Conservation (phyloP, 2,113 vertebrate species). For the Gadus chalcogrammus region DNA sequence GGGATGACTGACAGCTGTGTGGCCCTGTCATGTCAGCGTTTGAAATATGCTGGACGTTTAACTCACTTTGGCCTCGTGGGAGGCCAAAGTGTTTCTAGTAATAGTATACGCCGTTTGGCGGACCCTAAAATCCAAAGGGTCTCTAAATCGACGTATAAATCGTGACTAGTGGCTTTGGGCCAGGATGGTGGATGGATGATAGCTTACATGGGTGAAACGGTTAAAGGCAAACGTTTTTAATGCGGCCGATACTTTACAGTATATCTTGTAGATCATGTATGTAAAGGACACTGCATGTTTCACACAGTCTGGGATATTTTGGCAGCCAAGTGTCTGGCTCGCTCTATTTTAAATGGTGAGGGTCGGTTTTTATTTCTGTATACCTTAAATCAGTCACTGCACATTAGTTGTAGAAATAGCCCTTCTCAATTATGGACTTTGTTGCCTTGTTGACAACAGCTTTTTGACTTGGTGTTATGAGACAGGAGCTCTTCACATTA, state of each 20-base stretch:
- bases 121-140: slow-evolving; percentile 12
- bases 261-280: too few species aligned
- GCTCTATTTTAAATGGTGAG: slow-evolving; percentile 33
- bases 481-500: slow-evolving; percentile 43
- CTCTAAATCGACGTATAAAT: too few species aligned
- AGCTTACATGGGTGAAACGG: too few species aligned
- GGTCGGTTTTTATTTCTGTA: slow-evolving; percentile 29
- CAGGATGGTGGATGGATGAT: too few species aligned
- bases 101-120: slow-evolving; percentile 3
- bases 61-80: neutral
- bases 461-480: slow-evolving; percentile 47
- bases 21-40: slow-evolving; percentile 2
- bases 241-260: too few species aligned
- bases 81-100: too few species aligned
- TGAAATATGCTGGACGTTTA: neutral
- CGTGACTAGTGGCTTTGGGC: too few species aligned
- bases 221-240: too few species aligned
- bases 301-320: too few species aligned
- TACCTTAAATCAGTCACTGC: slow-evolving; percentile 21
- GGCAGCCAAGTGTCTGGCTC: slow-evolving; percentile 3
- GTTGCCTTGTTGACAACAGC: slow-evolving; percentile 36
- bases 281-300: too few species aligned
- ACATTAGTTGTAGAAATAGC: slow-evolving; percentile 40
- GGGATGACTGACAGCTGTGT: slow-evolving; percentile 31
- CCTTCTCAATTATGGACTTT: slow-evolving; percentile 23